phyloP scores from a whole-genome alignment of 2,113 vertebrate species.

The Numida meleagris region DNA sequence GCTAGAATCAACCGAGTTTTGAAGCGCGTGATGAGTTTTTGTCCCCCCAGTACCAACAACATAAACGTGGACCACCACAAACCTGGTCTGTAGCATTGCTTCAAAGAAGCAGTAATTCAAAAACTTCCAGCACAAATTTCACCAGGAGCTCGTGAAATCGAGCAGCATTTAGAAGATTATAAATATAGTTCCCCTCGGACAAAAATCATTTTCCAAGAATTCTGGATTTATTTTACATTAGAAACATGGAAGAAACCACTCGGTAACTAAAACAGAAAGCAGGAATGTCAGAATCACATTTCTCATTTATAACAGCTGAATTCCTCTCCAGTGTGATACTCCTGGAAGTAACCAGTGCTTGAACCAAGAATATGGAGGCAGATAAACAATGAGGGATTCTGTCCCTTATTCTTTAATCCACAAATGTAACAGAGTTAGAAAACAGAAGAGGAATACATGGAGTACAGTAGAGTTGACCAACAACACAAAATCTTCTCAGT shows the following conservation, averaged over 20 bases:
- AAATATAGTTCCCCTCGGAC: background rate
- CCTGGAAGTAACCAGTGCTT: background rate
- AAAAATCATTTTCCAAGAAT: background rate
- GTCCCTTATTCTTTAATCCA: constrained; percentile 26
- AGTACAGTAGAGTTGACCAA: background rate
- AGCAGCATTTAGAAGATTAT: background rate
- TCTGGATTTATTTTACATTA: background rate
- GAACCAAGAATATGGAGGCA: background rate
- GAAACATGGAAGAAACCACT: background rate
- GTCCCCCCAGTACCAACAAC: background rate
- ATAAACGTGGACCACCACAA: background rate
- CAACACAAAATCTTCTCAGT: background rate
- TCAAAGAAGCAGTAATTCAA: background rate
- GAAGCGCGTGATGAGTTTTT: background rate
- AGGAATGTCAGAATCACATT: background rate
- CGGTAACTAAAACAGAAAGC: background rate
- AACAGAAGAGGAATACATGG: constrained; percentile 19
- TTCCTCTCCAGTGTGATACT: background rate
- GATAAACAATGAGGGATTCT: background rate
- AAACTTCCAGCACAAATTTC: background rate
- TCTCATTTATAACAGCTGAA: background rate
- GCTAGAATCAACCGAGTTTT: background rate
- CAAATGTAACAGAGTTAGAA: background rate
- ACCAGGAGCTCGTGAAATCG: background rate
- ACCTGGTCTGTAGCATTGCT: background rate